These are phyloP conservation scores for Scaptomyza hsui DNA, from an alignment of 1,140 invertebrate species.

Conservation along the genomic window DNA sequence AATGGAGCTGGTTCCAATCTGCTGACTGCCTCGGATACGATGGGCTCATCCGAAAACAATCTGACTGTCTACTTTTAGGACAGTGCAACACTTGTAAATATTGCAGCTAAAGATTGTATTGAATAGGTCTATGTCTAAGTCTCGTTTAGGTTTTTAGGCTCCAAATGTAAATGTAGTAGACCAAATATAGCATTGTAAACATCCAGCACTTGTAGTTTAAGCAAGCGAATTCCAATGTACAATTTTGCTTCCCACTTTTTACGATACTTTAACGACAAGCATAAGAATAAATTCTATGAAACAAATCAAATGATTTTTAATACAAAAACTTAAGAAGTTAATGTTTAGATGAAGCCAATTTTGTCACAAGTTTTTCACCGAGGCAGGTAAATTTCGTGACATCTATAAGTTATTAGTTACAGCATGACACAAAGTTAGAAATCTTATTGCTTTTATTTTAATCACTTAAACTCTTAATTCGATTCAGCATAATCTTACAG, in stretches of 20 bases:
- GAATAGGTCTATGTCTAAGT: constrained; percentile 53
- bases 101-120: constrained; percentile 41
- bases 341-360: no score
- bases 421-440: constrained; percentile 6
- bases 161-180: constrained; percentile 74
- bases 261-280: constrained; percentile 41
- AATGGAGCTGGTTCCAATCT: constrained; percentile 59
- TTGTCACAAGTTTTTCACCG: no score
- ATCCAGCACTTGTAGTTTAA: constrained; percentile 54
- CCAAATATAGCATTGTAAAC: constrained; percentile 81
- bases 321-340: no score
- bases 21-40: constrained; percentile 70
- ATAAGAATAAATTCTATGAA: constrained; percentile 49
- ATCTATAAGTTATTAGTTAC: no score
- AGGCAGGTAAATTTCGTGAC: no score
- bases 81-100: constrained; percentile 59
- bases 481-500: constrained; percentile 66
- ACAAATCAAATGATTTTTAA: constrained; percentile 10
- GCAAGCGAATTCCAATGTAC: constrained; percentile 69
- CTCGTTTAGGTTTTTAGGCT: constrained; percentile 46
- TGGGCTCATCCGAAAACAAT: constrained; percentile 83
- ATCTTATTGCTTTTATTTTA: constrained; percentile 53
- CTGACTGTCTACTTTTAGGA: constrained; percentile 79
- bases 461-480: constrained; percentile 60
- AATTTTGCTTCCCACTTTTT: constrained; percentile 71